These are phyloP conservation scores for Rousettus leschenaultii DNA, from an alignment of 2,113 vertebrate species.

Conservation along the genomic window DNA sequence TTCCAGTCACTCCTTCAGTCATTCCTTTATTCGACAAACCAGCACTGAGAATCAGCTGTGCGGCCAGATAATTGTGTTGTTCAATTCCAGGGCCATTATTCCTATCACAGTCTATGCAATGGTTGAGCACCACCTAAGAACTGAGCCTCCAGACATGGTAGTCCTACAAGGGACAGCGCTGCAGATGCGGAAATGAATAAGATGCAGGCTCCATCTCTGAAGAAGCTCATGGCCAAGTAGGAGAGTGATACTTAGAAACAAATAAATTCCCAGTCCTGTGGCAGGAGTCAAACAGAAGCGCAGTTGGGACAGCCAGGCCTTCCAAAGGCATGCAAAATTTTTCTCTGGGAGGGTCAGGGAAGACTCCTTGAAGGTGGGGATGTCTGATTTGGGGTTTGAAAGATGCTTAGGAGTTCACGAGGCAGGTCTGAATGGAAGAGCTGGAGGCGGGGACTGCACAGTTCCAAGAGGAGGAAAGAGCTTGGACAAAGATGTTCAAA, in stretches of 20 bases:
- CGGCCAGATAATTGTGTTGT: background rate
- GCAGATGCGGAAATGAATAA: background rate
- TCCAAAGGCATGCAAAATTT: background rate
- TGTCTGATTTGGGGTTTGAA: background rate
- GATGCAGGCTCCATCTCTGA: background rate
- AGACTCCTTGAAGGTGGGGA: background rate
- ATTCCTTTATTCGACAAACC: background rate
- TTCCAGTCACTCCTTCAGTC: background rate
- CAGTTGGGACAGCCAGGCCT: background rate
- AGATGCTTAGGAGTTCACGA: background rate
- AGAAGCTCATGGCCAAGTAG: background rate
- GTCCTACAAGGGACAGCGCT: background rate
- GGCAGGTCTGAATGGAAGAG: background rate
- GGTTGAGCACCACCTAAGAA: rapidly evolving
- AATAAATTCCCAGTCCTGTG: too few species aligned
- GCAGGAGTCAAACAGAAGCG: background rate
- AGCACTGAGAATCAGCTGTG: background rate
- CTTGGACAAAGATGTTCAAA: background rate
- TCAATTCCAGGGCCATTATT: background rate
- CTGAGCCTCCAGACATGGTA: background rate
- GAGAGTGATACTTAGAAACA: background rate
- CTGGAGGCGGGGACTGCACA: background rate
- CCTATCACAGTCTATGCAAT: background rate
- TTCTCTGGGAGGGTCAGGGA: background rate
- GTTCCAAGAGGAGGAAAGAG: background rate